Conservation (phyloP, 1,140 invertebrate species). For the Scylla paramamosain region DNA sequence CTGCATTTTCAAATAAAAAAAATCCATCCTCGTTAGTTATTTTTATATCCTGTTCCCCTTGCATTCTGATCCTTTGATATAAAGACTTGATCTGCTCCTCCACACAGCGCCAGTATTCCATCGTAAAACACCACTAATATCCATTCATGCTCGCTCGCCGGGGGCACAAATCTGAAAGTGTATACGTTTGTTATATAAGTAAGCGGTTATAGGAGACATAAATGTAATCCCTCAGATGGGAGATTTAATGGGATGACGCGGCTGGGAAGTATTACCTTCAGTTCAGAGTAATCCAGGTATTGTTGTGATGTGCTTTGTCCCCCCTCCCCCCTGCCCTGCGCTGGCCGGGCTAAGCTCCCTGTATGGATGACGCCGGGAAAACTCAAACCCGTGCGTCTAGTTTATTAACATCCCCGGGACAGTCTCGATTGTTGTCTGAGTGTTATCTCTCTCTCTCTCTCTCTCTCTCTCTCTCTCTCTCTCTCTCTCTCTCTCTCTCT, state of each 20-base stretch:
- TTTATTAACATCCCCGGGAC: background rate
- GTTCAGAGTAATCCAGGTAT: background rate
- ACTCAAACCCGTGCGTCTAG: background rate
- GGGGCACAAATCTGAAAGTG: background rate
- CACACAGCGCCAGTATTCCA: background rate
- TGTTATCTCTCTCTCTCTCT: background rate
- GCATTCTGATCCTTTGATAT: too few species aligned
- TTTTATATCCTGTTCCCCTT: too few species aligned
- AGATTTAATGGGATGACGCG: background rate
- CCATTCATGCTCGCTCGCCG: background rate
- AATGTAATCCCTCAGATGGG: constrained; percentile 1
- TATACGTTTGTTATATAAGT: constrained; percentile 24
- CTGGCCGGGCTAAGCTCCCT: background rate
- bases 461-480: too few species aligned
- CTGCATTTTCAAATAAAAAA: too few species aligned
- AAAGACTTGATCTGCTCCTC: background rate
- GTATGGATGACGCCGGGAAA: background rate
- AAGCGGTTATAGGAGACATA: background rate
- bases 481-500: too few species aligned
- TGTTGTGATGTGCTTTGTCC: constrained; percentile 21
- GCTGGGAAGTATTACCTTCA: background rate
- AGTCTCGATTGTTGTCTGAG: background rate
- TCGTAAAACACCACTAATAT: background rate
- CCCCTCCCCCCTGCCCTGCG: background rate
- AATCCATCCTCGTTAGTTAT: too few species aligned